These are phyloP conservation scores for Ctenopoma kingsleyae DNA, from an alignment of 2,797 vertebrate genomes.

Conservation along the genomic window DNA sequence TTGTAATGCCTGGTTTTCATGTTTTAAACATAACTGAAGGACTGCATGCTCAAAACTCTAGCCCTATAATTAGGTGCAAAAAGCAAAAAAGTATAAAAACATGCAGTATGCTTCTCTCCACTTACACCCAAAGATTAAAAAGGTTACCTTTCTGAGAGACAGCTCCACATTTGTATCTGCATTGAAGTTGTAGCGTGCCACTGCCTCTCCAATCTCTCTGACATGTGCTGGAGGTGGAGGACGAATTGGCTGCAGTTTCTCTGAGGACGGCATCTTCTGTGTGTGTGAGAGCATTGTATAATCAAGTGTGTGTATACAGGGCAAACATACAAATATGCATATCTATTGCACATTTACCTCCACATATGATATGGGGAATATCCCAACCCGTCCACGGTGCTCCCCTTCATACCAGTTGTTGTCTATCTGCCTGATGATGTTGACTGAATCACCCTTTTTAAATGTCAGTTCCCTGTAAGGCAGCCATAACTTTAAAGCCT, in stretches of 20 bases:
- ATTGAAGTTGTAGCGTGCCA: conserved; percentile 96
- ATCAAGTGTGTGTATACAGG: not conserved
- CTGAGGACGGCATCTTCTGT: conserved; percentile 90
- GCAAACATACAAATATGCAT: not conserved
- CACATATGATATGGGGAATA: conserved; percentile 97
- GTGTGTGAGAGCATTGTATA: not conserved
- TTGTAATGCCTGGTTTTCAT: not conserved
- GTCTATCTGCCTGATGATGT: conserved; percentile 98
- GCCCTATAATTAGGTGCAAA: not conserved
- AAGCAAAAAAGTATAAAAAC: not conserved
- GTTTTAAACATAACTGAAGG: not conserved
- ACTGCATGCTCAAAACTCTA: not conserved
- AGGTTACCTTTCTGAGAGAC: conserved; percentile 94
- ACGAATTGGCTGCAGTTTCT: conserved; percentile 94
- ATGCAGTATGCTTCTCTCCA: not conserved
- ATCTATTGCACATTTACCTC: conserved; percentile 84
- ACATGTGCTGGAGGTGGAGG: conserved; percentile 95
- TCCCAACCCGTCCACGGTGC: conserved; percentile 92
- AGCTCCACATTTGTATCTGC: conserved; percentile 99
- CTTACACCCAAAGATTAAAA: not conserved
- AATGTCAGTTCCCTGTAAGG: conserved; percentile 96
- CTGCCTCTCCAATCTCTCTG: conserved; percentile 94
- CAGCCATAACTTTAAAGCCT: conserved; percentile 45
- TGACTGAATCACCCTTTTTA: conserved; percentile 96
- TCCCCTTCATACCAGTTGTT: conserved; percentile 99